A percentile compares a stretch with the other conserved stretches of the same genome.
phyloP scores from a whole-genome alignment of 2,113 vertebrate genomes.

The Laticauda colubrina region DNA sequence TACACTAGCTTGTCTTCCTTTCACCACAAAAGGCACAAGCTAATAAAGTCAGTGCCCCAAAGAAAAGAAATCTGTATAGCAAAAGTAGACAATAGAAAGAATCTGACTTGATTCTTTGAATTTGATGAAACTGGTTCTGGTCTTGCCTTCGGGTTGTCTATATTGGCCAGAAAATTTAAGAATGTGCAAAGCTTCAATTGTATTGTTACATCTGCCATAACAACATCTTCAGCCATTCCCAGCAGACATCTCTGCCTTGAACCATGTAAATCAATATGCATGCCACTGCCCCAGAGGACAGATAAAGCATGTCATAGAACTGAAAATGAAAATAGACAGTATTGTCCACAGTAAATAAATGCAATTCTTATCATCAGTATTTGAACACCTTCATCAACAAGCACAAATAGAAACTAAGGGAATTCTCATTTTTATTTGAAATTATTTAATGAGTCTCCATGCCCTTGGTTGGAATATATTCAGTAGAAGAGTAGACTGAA shows the following conservation, averaged over 20 bases:
- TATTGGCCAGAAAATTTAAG: background rate
- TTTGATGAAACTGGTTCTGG: background rate
- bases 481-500: background rate
- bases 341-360: background rate
- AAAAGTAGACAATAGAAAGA: background rate
- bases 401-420: background rate
- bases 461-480: background rate
- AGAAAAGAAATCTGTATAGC: background rate
- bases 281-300: background rate
- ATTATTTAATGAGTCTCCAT: background rate
- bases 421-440: background rate
- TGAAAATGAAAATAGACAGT: constrained; percentile 11
- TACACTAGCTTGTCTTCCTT: background rate
- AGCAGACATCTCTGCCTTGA: background rate
- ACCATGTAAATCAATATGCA: background rate
- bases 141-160: background rate
- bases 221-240: background rate
- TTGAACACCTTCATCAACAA: constrained; percentile 14
- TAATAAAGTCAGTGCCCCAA: background rate
- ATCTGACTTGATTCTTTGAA: background rate
- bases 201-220: background rate
- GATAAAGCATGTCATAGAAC: background rate
- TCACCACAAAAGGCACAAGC: background rate
- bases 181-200: background rate
- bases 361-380: background rate